Percentiles rank a stretch among this genome's conserved stretches.
Evolutionary conservation across 23 tunicate species (phyloP).

Genomic region (Trididemnum miniatum): DNA sequence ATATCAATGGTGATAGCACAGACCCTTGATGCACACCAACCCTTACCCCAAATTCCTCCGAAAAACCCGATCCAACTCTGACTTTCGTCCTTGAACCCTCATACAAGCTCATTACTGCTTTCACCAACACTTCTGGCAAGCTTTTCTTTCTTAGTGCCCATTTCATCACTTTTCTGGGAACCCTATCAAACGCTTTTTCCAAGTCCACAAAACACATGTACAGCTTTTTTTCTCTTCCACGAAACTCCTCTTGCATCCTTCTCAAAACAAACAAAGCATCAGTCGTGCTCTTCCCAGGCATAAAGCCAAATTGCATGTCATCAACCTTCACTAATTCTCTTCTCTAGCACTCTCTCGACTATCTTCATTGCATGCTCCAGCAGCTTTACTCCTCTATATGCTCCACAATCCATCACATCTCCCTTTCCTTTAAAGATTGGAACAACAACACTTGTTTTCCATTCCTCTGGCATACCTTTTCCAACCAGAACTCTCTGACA

Average conservation of each 20-base stretch:
- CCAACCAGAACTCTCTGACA: too few relatives aligned
- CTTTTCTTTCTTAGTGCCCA: slow-evolving; percentile 25
- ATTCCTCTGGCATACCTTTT: too few relatives aligned
- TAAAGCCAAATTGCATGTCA: background rate
- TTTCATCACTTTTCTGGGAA: slow-evolving; percentile 20
- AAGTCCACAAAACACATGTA: slow-evolving; percentile 27
- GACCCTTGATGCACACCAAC: slow-evolving; percentile 20
- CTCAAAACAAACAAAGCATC: slow-evolving; percentile 3
- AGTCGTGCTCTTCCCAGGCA: slow-evolving; percentile 3
- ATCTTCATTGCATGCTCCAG: too few relatives aligned
- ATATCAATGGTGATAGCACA: slow-evolving; percentile 4
- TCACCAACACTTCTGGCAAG: slow-evolving; percentile 12
- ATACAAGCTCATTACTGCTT: slow-evolving; percentile 19
- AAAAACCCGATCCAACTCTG: slow-evolving; percentile 1
- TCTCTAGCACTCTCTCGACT: too few relatives aligned
- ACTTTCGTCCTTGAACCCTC: slow-evolving; percentile 12
- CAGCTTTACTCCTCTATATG: too few relatives aligned
- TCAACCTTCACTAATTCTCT: too few relatives aligned
- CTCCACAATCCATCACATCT: too few relatives aligned
- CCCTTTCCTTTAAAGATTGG: too few relatives aligned
- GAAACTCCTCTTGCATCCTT: slow-evolving; percentile 20
- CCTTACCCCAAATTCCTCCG: slow-evolving; percentile 6
- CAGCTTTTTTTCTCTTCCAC: background rate
- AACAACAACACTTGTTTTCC: too few relatives aligned
- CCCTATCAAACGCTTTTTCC: slow-evolving; percentile 28